These are phyloP conservation scores for Chloromyia formosa DNA, from an alignment of 2,888 invertebrate species.

Conservation along the genomic window DNA sequence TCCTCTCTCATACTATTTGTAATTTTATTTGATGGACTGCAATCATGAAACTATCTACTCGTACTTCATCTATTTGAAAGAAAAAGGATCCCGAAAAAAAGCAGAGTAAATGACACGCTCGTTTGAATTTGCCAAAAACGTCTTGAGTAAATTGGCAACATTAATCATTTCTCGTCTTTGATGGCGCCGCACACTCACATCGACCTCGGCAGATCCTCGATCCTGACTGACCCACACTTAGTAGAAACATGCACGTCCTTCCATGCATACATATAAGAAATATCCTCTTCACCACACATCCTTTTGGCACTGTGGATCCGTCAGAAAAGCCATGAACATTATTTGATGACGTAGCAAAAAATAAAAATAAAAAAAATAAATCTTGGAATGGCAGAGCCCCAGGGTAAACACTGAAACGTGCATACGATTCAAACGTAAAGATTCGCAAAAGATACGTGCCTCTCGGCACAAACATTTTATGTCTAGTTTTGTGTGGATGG, in stretches of 20 bases:
- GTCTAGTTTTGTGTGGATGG: background rate
- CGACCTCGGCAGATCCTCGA: background rate
- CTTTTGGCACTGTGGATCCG: background rate
- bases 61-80: background rate
- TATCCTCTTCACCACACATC: background rate
- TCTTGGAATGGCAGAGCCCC: background rate
- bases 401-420: constrained; percentile 21
- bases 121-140: background rate
- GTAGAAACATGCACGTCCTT: background rate
- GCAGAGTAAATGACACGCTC: background rate
- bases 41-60: background rate
- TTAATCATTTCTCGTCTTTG: constrained; percentile 1
- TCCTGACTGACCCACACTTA: too few species aligned
- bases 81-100: background rate
- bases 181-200: background rate
- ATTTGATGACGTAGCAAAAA: background rate
- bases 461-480: background rate
- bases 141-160: constrained; percentile 8
- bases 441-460: constrained; percentile 3
- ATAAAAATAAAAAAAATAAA: background rate
- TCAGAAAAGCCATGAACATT: background rate
- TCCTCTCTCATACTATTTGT: background rate
- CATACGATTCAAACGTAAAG: constrained; percentile 4
- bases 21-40: background rate
- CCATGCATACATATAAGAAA: background rate